phyloP scores from a whole-genome alignment of 1,140 invertebrate genomes.

The Drosophila ananassae region DNA sequence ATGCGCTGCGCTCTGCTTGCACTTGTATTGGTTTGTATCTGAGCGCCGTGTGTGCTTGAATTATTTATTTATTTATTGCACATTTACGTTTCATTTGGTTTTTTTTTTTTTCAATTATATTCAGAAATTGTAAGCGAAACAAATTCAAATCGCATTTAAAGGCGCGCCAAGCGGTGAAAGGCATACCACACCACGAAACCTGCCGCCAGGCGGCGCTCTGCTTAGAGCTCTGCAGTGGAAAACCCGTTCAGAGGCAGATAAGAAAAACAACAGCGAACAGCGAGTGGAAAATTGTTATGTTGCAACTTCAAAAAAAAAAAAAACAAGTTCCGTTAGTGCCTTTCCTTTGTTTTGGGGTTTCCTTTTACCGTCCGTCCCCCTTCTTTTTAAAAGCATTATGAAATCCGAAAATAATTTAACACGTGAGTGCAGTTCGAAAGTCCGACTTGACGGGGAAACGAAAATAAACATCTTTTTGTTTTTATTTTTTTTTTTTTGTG shows the following conservation, averaged over 20 bases:
- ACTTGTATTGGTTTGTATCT: slow-evolving; percentile 19
- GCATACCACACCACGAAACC: slow-evolving; percentile 15
- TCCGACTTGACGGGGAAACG: slow-evolving; percentile 2
- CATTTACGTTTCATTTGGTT: slow-evolving; percentile 30
- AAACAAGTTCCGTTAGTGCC: slow-evolving; percentile 63
- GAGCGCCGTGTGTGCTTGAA: slow-evolving; percentile 23
- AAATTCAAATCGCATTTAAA: slow-evolving; percentile 4
- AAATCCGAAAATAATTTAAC: slow-evolving; percentile 47
- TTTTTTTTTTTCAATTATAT: slow-evolving; percentile 55
- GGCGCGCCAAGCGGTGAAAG: slow-evolving; percentile 29
- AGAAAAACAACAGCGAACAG: slow-evolving; percentile 19
- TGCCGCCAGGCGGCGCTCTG: slow-evolving; percentile 51
- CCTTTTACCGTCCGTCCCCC: slow-evolving; percentile 12
- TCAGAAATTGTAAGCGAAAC: slow-evolving; percentile 45
- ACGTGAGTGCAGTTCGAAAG: slow-evolving; percentile 41
- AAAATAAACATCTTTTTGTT: slow-evolving; percentile 14
- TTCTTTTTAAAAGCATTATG: slow-evolving; percentile 36
- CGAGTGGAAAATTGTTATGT: slow-evolving; percentile 55
- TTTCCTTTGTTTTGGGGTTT: slow-evolving; percentile 50
- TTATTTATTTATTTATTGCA: slow-evolving; percentile 64
- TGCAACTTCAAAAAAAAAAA: slow-evolving; percentile 43
- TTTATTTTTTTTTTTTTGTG: slow-evolving; percentile 14
- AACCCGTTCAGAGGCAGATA: slow-evolving; percentile 61
- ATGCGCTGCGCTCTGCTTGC: slow-evolving; percentile 33
- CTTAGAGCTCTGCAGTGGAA: slow-evolving; percentile 12